These are phyloP conservation scores for Sarcophaga bullata DNA, from an alignment of 1,140 invertebrate genomes.

Conservation along the genomic window DNA sequence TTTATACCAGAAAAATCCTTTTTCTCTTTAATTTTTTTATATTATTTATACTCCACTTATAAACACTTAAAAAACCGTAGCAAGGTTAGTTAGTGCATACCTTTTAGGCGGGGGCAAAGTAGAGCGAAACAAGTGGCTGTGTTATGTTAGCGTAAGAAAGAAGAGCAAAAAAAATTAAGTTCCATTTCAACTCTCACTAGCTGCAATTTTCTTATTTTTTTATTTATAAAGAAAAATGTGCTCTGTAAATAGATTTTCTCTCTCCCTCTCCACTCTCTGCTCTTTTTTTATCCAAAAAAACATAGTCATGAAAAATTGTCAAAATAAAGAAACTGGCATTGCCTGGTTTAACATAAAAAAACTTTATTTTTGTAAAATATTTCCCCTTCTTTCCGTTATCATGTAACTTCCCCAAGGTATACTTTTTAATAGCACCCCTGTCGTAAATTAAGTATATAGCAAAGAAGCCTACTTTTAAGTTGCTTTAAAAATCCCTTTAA, in stretches of 20 bases:
- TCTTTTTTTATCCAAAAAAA: background rate
- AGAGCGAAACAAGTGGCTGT: background rate
- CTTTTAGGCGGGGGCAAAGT: background rate
- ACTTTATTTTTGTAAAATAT: too few relatives aligned
- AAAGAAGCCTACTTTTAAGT: too few relatives aligned
- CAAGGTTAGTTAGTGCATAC: background rate
- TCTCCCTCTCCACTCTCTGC: background rate
- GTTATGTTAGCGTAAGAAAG: too few relatives aligned
- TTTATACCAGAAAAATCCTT: background rate
- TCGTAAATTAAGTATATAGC: too few relatives aligned
- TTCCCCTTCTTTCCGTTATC: too few relatives aligned
- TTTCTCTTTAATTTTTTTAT: background rate
- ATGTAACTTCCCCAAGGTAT: too few relatives aligned
- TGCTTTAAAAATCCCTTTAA: too few relatives aligned
- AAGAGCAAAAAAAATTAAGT: background rate
- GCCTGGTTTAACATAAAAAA: background rate
- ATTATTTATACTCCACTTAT: conserved; percentile 15
- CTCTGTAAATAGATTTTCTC: too few relatives aligned
- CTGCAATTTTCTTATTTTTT: background rate
- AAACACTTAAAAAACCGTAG: background rate
- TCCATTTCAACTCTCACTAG: conserved; percentile 14
- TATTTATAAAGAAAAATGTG: background rate
- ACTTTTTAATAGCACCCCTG: too few relatives aligned
- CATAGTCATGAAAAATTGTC: background rate
- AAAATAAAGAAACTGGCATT: conserved; percentile 5